Percentiles rank a stretch among this genome's conserved stretches.
These are phyloP conservation scores for Nomada hirtipes DNA, from an alignment of 2,888 invertebrate genomes.

Conservation along the genomic window DNA sequence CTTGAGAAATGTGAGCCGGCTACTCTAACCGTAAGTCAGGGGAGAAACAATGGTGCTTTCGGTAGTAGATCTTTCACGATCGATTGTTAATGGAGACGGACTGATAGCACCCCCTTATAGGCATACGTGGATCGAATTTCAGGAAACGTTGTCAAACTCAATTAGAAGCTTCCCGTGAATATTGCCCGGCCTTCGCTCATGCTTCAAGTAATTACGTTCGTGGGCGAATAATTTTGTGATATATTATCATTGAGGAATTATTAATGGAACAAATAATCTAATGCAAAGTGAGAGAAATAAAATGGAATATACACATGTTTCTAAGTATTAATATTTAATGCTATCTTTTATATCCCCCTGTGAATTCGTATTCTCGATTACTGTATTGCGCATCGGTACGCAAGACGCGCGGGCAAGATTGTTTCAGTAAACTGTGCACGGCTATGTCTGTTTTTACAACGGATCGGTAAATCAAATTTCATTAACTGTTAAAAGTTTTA, in stretches of 20 bases:
- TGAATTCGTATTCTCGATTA: background rate
- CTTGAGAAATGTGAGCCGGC: slow-evolving; percentile 36
- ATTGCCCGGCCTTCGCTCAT: too few species aligned
- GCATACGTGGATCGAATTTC: background rate
- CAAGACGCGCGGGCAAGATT: background rate
- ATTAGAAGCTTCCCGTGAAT: background rate
- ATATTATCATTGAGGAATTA: too few species aligned
- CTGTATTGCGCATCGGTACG: background rate
- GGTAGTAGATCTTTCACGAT: slow-evolving; percentile 16
- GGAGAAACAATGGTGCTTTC: background rate
- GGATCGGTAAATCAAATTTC: background rate
- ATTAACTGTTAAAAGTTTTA: slow-evolving; percentile 9
- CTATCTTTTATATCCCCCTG: background rate
- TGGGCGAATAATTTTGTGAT: too few species aligned
- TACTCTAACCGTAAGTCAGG: background rate
- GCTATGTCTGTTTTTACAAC: background rate
- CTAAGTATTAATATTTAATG: background rate
- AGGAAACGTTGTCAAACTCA: background rate
- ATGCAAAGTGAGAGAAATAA: too few species aligned
- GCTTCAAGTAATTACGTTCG: too few species aligned
- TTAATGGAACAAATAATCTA: too few species aligned
- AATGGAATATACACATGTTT: too few species aligned
- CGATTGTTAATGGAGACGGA: slow-evolving; percentile 13
- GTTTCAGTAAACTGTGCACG: background rate
- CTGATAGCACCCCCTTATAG: background rate